Evolutionary conservation across 2,888 invertebrate species (phyloP).

Genomic region (Drosophila borborema): DNA sequence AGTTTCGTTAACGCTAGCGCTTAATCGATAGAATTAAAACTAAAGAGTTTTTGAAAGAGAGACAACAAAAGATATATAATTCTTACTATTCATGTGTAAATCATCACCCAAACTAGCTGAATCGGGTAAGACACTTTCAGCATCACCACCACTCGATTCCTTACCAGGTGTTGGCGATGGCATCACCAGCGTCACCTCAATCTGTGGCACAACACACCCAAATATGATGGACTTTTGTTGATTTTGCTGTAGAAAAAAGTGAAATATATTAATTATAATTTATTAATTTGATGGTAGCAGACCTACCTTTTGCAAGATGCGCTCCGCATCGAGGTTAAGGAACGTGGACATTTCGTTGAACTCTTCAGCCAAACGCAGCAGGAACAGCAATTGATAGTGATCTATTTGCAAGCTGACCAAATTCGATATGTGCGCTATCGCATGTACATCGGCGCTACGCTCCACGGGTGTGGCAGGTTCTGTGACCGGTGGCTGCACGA

Average conservation of each 20-base stretch:
- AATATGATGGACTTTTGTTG: slow-evolving; percentile 87
- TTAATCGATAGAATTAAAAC: slow-evolving; percentile 59
- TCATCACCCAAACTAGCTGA: slow-evolving; percentile 94
- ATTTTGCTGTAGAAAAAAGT: slow-evolving; percentile 77
- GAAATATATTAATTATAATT: neutral
- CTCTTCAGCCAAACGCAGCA: slow-evolving; percentile 93
- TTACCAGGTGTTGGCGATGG: slow-evolving; percentile 93
- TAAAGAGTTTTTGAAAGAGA: slow-evolving; percentile 67
- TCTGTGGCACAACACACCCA: slow-evolving; percentile 93
- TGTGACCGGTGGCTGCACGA: slow-evolving; percentile 41
- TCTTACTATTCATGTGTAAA: slow-evolving; percentile 88
- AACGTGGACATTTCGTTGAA: slow-evolving; percentile 92
- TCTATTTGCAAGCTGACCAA: slow-evolving; percentile 95
- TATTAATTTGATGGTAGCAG: neutral
- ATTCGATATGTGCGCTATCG: slow-evolving; percentile 92
- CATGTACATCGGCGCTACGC: slow-evolving; percentile 89
- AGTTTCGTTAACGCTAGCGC: slow-evolving; percentile 38
- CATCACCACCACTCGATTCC: slow-evolving; percentile 93
- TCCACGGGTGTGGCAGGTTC: slow-evolving; percentile 85
- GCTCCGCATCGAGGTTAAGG: slow-evolving; percentile 91
- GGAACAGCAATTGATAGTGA: slow-evolving; percentile 96
- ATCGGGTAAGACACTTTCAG: slow-evolving; percentile 94
- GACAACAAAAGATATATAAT: slow-evolving; percentile 79
- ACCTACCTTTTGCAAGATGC: slow-evolving; percentile 87
- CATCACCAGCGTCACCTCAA: slow-evolving; percentile 95